Percentiles rank a stretch among this genome's conserved stretches.
phyloP scores from a whole-genome alignment of 2,888 invertebrate species.

The Tineola bisselliella region DNA sequence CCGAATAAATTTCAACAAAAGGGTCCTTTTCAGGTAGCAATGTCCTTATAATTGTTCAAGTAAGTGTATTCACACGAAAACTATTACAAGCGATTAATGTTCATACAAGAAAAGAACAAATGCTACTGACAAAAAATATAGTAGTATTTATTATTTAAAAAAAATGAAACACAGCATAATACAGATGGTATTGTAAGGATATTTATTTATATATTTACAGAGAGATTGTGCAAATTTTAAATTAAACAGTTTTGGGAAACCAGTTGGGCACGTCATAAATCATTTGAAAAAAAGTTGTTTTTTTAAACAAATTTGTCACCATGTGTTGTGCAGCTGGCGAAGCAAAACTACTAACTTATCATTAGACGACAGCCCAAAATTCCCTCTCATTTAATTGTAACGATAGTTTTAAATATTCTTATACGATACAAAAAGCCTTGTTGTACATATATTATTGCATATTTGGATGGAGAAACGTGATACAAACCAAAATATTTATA shows the following conservation, averaged over 20 bases:
- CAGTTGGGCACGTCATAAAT: slow-evolving; percentile 36
- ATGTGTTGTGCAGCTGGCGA: slow-evolving; percentile 59
- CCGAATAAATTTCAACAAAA: slow-evolving; percentile 21
- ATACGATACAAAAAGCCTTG: too few relatives aligned
- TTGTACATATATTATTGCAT: too few relatives aligned
- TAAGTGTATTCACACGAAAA: slow-evolving; percentile 32
- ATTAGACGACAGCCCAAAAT: slow-evolving; percentile 15
- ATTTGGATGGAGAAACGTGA: too few relatives aligned
- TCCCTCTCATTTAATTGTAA: neutral
- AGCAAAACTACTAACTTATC: slow-evolving; percentile 24
- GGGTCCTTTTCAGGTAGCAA: slow-evolving; percentile 34
- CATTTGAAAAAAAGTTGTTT: slow-evolving; percentile 40
- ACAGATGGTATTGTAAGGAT: too few relatives aligned
- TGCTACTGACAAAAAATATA: neutral
- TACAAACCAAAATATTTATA: too few relatives aligned
- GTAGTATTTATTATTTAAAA: too few relatives aligned
- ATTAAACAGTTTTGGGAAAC: neutral
- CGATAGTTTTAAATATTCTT: neutral
- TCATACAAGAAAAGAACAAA: neutral
- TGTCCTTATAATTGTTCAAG: slow-evolving; percentile 29
- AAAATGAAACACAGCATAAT: too few relatives aligned
- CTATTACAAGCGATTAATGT: slow-evolving; percentile 28
- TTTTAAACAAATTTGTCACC: slow-evolving; percentile 45
- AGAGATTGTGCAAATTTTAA: too few relatives aligned
- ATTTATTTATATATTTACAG: too few relatives aligned